A percentile compares a stretch with the other conserved stretches of the same genome.
Conservation (phyloP, 2,113 vertebrate species). For the Pomatostomus ruficeps region DNA sequence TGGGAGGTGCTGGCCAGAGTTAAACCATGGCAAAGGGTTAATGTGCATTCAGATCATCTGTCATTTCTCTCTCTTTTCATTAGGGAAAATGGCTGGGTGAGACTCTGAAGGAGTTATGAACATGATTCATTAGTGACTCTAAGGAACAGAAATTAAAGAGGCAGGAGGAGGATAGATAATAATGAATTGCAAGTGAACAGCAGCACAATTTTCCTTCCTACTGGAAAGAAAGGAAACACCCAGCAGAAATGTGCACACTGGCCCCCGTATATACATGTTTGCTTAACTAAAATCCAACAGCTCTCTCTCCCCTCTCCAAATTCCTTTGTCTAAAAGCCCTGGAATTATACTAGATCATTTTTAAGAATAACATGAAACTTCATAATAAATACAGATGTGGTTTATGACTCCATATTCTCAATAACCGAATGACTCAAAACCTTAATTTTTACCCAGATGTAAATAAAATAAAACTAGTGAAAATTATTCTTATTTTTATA, state of each 20-base stretch:
- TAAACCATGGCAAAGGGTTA: not conserved
- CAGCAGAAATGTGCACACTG: not conserved
- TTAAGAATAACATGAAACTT: not conserved
- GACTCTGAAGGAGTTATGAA: not conserved
- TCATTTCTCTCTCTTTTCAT: not conserved
- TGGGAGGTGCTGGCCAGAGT: not conserved
- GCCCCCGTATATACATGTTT: fast-evolving
- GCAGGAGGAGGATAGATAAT: not conserved
- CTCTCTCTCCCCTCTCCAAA: not conserved
- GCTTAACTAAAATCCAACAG: not conserved
- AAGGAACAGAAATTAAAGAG: not conserved
- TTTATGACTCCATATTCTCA: not conserved
- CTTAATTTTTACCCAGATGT: not conserved
- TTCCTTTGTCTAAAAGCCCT: not conserved
- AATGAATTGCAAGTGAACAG: not conserved
- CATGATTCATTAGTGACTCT: not conserved
- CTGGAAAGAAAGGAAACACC: no score
- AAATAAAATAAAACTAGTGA: not conserved
- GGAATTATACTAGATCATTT: not conserved
- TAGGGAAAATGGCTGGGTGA: not conserved
- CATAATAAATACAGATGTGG: not conserved
- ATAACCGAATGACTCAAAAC: not conserved
- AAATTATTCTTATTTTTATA: not conserved
- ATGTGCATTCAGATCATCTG: not conserved
- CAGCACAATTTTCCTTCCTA: not conserved